Evolutionary conservation across 2,888 invertebrate species (phyloP), one percentile per base, ranked within the genome.

Genomic region (Ennomos quercinarius): DNA sequence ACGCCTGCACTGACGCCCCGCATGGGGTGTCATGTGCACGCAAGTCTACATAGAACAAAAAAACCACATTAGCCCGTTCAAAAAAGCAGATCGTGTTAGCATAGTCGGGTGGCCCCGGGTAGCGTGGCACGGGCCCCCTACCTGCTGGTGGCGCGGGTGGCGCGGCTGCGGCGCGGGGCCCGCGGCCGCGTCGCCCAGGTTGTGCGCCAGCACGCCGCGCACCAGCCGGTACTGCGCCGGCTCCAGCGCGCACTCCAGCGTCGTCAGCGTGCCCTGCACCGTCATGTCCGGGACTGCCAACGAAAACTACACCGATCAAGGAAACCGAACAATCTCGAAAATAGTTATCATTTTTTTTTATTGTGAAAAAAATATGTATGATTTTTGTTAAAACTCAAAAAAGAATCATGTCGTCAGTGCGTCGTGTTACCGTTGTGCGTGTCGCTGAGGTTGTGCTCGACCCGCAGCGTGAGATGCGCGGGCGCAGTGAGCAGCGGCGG

Each of bases 151-250:
- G 47, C 38, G 66, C 43, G 55, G 63, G 47, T 61, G 17, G 17
- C 17, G 68, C 47, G 61, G 61, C 61, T 48, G 71, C 67, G 56
- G 57, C 49, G 63, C 74, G 73, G 82, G 76, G 70, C 84, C 87
- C 65, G 71, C 74, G 61, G 79, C 94, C 71, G 94, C 93, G 86
- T 98, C 99, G 1, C 97, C 98, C 64, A 99, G 95, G 91, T 99
- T 99, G 87, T 97, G 96, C 2, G 95, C 94, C 8, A 99, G 92
- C 60, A 99, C 94, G 12, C 98, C 98, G 61, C 97, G 94, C 52
- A 99, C 94, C 42, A 99, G 90, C 83, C 96, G 96, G 88, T 98
- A 99, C 84, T 98, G 98, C 48, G 95, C 94, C 48, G 96, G 93
- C 89, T 98, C 97, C 57, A 99, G 85, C 44, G 96, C 94, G 63